Base-by-base conservation (phyloP, 2,888 invertebrate genomes). In the Troides aeacus region DNA sequence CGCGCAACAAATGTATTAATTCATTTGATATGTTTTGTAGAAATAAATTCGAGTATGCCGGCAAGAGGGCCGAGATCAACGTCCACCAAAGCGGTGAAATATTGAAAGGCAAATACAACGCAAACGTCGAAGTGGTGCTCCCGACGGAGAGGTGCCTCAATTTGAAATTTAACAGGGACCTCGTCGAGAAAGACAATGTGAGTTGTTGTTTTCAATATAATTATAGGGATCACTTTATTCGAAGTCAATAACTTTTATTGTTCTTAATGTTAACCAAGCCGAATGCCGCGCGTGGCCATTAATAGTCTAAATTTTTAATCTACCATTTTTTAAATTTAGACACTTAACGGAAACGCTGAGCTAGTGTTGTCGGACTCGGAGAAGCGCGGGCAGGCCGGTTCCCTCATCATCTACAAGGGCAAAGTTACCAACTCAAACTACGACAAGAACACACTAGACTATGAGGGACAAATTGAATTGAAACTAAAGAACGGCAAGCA, bases 41-140 rank as follows among this genome's bases (percentile, higher is more conserved):
- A 80, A 93, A 93, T 81, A 89, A 89, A 57, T 72, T 94, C 18
- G 84, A 84, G 23, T 87, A 93, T 74, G 81, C 78, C 6, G 90
- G 88, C 59, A 87, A 93, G 76, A 88, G 83, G 69, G 84, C 88
- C 0, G 90, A 92, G 70, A 58, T 92, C 15, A 88, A 89, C 73
- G 64, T 91, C 0, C 81, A 81, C 63, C 77, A 82, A 23, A 84
- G 85, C 2, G 87, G 87, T 8, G 76, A 74, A 0, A 62, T 79
- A 21, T 69, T 73, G 0, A 74, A 77, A 1, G 88, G 90, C 70
- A 89, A 90, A 69, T 79, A 79, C 0, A 77, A 81, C 42, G 84
- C 81, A 1, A 77, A 83, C n/a, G 76, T 90, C 0, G 93, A 93
- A 64, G 59, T 93, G 0, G 85, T 90, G 1, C 79, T 93, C 57